A percentile compares a stretch with the other conserved stretches of the same genome.
Conservation (phyloP, 2,888 invertebrate genomes). For the Drymonia ruficornis region DNA sequence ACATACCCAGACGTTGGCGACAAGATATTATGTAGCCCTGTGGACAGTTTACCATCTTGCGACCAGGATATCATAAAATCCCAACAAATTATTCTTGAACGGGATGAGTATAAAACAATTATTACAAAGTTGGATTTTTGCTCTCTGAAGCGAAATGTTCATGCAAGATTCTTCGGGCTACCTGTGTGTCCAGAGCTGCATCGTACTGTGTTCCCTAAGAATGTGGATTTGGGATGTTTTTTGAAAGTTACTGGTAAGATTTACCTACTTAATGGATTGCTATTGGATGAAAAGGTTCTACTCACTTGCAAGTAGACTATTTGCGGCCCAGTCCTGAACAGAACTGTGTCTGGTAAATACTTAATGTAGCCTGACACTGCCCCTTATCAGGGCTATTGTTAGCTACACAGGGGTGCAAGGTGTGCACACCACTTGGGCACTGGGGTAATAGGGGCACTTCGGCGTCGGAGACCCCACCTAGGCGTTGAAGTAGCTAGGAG, state of each 20-base stretch:
- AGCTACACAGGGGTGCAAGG: too few relatives aligned
- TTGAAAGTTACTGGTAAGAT: constrained; percentile 88
- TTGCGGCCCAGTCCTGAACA: too few relatives aligned
- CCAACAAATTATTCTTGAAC: constrained; percentile 83
- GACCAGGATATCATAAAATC: constrained; percentile 86
- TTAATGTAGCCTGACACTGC: too few relatives aligned
- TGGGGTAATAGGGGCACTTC: too few relatives aligned
- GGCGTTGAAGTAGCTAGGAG: too few relatives aligned
- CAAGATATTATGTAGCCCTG: constrained; percentile 87
- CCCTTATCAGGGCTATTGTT: too few relatives aligned
- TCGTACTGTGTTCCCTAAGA: constrained; percentile 87
- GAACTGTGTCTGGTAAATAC: too few relatives aligned
- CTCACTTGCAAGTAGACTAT: too few relatives aligned
- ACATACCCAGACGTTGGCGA: constrained; percentile 87
- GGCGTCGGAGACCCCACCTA: too few relatives aligned
- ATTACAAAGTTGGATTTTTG: constrained; percentile 57
- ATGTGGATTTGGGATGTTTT: constrained; percentile 89
- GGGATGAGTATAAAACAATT: constrained; percentile 60
- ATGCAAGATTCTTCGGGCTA: constrained; percentile 87
- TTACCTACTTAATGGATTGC: background rate
- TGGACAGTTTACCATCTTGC: constrained; percentile 86
- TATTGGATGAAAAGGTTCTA: too few relatives aligned
- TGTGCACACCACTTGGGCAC: too few relatives aligned
- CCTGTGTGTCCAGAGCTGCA: constrained; percentile 89
- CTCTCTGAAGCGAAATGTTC: constrained; percentile 86